Evolutionary conservation across 2,797 vertebrate genomes (phyloP), one percentile per base, ranked within the genome.

Genomic region (Hafferia zeledoni): DNA sequence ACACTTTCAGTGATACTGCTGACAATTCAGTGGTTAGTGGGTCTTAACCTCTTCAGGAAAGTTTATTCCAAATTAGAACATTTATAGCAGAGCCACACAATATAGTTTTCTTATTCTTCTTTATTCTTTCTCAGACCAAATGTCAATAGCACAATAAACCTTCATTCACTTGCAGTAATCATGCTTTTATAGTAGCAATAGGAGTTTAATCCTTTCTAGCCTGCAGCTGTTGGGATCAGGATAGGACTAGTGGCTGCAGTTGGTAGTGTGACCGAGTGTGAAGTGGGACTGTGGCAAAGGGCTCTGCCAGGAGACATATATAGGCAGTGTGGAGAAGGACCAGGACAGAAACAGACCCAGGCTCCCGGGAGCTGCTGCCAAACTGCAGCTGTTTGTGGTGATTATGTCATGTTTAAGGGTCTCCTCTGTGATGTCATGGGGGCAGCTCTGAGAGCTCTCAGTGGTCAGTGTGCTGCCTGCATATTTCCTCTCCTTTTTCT

Each of bases 241-340:
- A 17, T 68, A 43, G 27, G 35, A 27, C 68, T 71, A 25, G 11
- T 50, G 49, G 19, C 43, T 89, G 64, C 33, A 56, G 47, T 24
- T 71, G 47, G n/a, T 13, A 70, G 35, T 6, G 13, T 8, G 17
- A 33, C 28, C 35, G 59, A 61, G 17, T 14, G 22, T 61, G 50
- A 76, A 77, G 53, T 11, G 33, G 9, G 35, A 13, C 71, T 85
- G 17, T 47, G 64, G 27, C 3, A 18, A 72, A 77, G 52, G 60
- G 24, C 17, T 83, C 39, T 90, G 53, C 31, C 11, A 28, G 37
- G 41, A 64, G 10, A 19, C 1, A 0, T 2, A 19, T 1, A 0
- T 2, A 44, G 60, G 16, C 56, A 59, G 53, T 1, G 1, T 3
- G 8, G 69, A 74, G 27, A 35, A 88, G 25, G 28, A 56, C 27